Conservation (phyloP, 2,113 vertebrate genomes). For the Marmota flaviventris region DNA sequence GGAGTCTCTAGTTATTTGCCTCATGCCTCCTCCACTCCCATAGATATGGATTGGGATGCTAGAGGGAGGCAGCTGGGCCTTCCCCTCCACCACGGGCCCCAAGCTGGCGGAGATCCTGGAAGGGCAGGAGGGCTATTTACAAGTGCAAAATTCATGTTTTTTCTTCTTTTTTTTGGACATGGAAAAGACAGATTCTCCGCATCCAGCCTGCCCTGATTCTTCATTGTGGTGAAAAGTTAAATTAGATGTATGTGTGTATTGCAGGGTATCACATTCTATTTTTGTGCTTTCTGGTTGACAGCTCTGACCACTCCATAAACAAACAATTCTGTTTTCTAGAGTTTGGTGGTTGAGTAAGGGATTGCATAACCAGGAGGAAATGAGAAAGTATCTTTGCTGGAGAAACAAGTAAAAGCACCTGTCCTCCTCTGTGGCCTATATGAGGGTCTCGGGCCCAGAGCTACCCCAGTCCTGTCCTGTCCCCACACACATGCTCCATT, state of each 20-base stretch:
- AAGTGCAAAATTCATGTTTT: neutral
- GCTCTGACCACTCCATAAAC: conserved; percentile 51
- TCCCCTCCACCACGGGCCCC: no score
- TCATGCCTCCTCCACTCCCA: fast-evolving
- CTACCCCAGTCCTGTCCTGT: neutral
- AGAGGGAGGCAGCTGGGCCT: neutral
- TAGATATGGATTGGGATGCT: neutral
- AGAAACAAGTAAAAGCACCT: neutral
- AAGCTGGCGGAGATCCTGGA: neutral
- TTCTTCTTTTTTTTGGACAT: neutral
- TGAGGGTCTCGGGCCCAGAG: neutral
- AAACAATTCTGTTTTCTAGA: conserved; percentile 63
- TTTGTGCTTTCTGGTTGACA: conserved; percentile 49
- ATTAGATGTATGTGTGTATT: conserved; percentile 9
- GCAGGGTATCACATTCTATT: conserved; percentile 35
- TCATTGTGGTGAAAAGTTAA: conserved; percentile 23
- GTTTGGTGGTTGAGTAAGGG: conserved; percentile 48
- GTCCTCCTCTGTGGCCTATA: neutral
- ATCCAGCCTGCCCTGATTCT: neutral
- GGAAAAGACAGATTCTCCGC: neutral
- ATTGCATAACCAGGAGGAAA: conserved; percentile 32
- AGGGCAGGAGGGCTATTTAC: neutral
- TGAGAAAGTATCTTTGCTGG: neutral
- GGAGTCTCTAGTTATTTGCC: neutral
- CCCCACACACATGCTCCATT: neutral